Conservation (phyloP, 2,888 invertebrate species). For the Tridacna gigas region DNA sequence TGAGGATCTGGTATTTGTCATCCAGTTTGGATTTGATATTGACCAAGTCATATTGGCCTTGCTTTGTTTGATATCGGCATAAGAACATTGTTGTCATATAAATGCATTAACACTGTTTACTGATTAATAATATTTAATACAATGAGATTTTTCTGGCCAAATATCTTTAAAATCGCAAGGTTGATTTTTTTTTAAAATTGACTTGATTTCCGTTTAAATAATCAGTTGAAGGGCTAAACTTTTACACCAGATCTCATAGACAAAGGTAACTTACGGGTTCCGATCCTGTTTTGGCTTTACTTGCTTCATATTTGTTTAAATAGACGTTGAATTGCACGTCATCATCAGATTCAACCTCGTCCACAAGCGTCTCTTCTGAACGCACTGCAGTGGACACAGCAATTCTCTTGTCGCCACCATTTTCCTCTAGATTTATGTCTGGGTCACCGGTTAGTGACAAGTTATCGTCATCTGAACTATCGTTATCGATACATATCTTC, state of each 20-base stretch:
- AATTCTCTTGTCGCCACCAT: slow-evolving; percentile 49
- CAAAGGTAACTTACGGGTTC: not conserved
- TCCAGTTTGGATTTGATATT: no score
- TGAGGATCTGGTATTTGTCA: no score
- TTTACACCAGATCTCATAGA: not conserved
- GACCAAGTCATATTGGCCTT: no score
- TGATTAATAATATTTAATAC: no score
- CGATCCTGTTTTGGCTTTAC: slow-evolving; percentile 1
- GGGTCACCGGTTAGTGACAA: slow-evolving; percentile 62
- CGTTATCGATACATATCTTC: slow-evolving; percentile 82
- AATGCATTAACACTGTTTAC: no score
- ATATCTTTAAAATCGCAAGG: no score
- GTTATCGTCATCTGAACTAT: slow-evolving; percentile 70
- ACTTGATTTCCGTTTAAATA: no score
- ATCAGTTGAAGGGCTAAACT: not conserved
- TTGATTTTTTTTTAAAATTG: no score
- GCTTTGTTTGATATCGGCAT: no score
- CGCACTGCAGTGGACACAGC: slow-evolving; percentile 19
- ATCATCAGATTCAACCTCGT: slow-evolving; percentile 38
- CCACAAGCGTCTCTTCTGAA: not conserved
- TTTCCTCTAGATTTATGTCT: slow-evolving; percentile 63
- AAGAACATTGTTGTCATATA: no score
- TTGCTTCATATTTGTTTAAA: slow-evolving; percentile 61
- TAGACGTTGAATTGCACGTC: slow-evolving; percentile 76
- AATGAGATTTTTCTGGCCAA: no score